These are phyloP conservation scores for Athene cunicularia DNA, from an alignment of 2,113 vertebrate species.

Conservation along the genomic window DNA sequence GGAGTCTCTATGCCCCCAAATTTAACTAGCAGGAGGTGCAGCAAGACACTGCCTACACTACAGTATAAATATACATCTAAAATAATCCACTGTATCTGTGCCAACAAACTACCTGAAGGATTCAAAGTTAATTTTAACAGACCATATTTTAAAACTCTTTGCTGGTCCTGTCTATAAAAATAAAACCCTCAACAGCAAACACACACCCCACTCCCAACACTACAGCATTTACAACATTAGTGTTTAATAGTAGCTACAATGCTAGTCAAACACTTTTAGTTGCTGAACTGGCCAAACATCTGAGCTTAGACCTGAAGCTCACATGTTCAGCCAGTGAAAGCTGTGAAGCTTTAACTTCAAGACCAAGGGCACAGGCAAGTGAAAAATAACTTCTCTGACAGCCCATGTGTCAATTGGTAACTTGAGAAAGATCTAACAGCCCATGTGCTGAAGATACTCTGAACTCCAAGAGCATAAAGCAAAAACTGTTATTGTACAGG, in stretches of 20 bases:
- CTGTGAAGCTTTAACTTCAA: not conserved
- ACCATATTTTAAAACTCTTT: not conserved
- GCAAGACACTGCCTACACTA: not conserved
- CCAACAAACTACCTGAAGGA: not conserved
- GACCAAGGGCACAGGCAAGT: not conserved
- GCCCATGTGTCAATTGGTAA: not conserved
- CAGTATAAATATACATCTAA: not conserved
- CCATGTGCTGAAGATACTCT: not conserved
- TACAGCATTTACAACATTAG: not conserved
- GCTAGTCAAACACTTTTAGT: not conserved
- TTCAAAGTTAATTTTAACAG: not conserved
- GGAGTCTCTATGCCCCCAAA: not conserved
- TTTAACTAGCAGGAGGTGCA: not conserved
- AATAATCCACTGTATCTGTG: not conserved
- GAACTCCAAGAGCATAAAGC: not conserved
- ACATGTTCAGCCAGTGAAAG: not conserved
- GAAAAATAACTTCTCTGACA: constrained; percentile 14
- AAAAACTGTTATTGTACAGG: not conserved
- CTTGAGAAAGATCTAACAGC: constrained; percentile 23
- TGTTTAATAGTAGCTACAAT: not conserved
- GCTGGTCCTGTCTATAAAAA: not conserved
- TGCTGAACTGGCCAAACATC: not conserved
- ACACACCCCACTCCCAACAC: not conserved
- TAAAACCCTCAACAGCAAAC: not conserved
- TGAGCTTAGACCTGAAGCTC: not conserved